Evolutionary conservation across 2,113 vertebrate species (phyloP).

Genomic region (Saccopteryx bilineata): DNA sequence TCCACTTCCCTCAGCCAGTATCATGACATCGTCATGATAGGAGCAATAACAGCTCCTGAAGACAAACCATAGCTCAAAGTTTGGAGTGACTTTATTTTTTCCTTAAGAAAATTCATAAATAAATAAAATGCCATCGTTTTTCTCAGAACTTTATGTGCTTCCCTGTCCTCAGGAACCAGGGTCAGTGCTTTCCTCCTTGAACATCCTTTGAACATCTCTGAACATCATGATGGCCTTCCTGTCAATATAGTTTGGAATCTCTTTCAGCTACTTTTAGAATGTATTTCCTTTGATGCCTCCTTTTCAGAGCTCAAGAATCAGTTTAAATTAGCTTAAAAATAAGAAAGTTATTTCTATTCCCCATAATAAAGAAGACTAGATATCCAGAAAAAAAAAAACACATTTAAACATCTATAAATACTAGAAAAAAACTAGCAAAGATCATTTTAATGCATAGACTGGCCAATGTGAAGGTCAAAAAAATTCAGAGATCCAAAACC

Average conservation of each 20-base stretch:
- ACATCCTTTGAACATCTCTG: not conserved
- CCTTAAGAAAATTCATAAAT: not conserved
- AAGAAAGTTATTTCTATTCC: not conserved
- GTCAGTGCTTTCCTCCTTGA: constrained; percentile 38
- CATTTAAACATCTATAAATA: not conserved
- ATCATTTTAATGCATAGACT: not conserved
- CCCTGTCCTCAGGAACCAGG: not conserved
- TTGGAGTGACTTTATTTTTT: not conserved
- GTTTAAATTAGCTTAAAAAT: constrained; percentile 33
- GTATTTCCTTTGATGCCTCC: not conserved
- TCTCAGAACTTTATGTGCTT: constrained; percentile 19
- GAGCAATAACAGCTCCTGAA: not conserved
- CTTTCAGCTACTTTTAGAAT: not conserved
- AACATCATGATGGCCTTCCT: not conserved
- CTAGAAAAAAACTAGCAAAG: not conserved
- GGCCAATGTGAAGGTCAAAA: not conserved
- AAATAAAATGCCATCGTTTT: not conserved
- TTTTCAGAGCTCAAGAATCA: not conserved
- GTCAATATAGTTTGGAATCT: constrained; percentile 13
- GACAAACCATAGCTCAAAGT: not conserved
- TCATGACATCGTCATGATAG: not conserved
- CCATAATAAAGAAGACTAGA: not conserved
- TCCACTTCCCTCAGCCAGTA: not conserved
- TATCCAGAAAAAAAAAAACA: not conserved
- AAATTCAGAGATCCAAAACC: not conserved